A percentile compares a stretch with the other conserved stretches of the same genome.
Conservation (phyloP, 2,113 vertebrate species). For the Noturus placidus region DNA sequence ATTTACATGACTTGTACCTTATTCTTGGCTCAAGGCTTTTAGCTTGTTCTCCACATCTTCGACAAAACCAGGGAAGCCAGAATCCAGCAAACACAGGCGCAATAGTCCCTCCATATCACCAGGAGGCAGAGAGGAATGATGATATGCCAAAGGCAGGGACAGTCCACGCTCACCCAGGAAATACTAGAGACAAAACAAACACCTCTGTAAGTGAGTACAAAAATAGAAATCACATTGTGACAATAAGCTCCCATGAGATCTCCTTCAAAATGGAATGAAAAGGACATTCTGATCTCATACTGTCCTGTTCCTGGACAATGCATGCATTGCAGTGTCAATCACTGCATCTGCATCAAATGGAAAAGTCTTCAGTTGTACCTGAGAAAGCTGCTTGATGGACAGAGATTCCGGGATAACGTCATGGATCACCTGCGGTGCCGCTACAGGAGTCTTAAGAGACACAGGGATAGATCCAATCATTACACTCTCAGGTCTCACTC, state of each 20-base stretch:
- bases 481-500: constrained; percentile 38
- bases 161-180: constrained; percentile 66
- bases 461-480: constrained; percentile 46
- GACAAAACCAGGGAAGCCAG: constrained; percentile 84
- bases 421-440: constrained; percentile 43
- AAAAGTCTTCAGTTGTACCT: constrained; percentile 71
- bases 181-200: constrained; percentile 63
- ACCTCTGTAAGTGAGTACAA: constrained; percentile 9
- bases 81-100: constrained; percentile 84
- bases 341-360: constrained; percentile 6
- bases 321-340: constrained; percentile 1
- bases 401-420: constrained; percentile 61
- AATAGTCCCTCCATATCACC: constrained; percentile 77
- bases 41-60: constrained; percentile 85
- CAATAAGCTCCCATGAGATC: background rate
- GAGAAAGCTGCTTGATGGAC: constrained; percentile 73
- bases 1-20: constrained; percentile 51
- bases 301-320: background rate
- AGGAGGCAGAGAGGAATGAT: constrained; percentile 57
- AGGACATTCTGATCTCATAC: background rate
- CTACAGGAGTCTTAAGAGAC: constrained; percentile 49
- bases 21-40: constrained; percentile 72
- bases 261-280: constrained; percentile 25
- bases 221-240: background rate
- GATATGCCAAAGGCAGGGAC: constrained; percentile 62